Evolutionary conservation across 2,888 invertebrate species (phyloP).

Genomic region (Acronicta leporina): DNA sequence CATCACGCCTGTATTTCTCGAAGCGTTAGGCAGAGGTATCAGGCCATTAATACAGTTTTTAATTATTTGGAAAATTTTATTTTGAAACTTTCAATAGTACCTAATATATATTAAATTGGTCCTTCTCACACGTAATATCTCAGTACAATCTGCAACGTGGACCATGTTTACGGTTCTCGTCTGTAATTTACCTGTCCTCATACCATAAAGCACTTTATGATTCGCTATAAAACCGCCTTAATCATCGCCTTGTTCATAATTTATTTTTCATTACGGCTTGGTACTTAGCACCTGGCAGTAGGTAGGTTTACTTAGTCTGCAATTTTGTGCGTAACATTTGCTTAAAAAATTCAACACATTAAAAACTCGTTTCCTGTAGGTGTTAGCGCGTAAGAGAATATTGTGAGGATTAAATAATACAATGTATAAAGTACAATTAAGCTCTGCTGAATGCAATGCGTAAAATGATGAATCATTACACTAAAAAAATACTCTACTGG

Average conservation of each 20-base stretch:
- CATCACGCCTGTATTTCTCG: no score
- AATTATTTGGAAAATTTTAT: no score
- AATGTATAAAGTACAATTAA: not conserved
- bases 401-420: slow-evolving; percentile 2
- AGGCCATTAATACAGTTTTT: no score
- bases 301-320: slow-evolving; percentile 13
- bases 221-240: slow-evolving; percentile 21
- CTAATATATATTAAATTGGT: no score
- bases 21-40: no score
- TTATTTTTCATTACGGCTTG: slow-evolving; percentile 33
- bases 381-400: slow-evolving; percentile 21
- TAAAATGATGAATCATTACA: not conserved
- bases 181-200: not conserved
- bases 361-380: slow-evolving; percentile 42
- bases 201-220: slow-evolving; percentile 13
- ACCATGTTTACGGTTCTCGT: not conserved
- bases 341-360: slow-evolving; percentile 43
- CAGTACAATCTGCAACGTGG: no score
- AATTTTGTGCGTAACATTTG: slow-evolving; percentile 26
- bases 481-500: no score
- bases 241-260: slow-evolving; percentile 33
- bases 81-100: no score
- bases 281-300: slow-evolving; percentile 17
- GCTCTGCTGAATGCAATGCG: not conserved
- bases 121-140: no score